These are phyloP conservation scores for Cyanocitta stelleri DNA, from an alignment of 2,113 vertebrate genomes.

Conservation along the genomic window DNA sequence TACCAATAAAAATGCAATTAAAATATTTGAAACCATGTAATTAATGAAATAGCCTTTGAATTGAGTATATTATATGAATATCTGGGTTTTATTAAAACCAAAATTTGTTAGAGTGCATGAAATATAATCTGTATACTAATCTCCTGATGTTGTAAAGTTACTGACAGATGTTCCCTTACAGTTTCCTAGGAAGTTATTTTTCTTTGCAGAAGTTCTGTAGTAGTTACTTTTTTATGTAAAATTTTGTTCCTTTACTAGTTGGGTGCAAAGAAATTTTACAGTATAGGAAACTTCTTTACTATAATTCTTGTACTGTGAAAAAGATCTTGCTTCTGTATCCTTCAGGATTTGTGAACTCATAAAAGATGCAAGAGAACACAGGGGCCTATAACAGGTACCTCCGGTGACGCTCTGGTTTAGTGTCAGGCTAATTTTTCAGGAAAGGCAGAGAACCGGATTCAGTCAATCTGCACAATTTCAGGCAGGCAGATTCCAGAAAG, in stretches of 20 bases:
- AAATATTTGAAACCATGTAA: conserved; percentile 7
- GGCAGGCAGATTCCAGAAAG: neutral
- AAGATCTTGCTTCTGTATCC: neutral
- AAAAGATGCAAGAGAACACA: neutral
- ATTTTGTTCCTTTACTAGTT: neutral
- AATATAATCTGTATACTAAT: neutral
- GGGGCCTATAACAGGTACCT: neutral
- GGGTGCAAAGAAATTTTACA: neutral
- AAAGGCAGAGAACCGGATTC: neutral
- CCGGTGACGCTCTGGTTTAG: neutral
- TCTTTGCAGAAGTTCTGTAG: neutral
- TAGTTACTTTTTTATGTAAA: neutral
- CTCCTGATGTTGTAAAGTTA: neutral
- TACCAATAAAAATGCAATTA: conserved; percentile 14
- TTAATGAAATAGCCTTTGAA: neutral
- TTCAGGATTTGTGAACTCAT: neutral
- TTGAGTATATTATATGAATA: neutral
- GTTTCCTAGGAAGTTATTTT: neutral
- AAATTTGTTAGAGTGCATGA: neutral
- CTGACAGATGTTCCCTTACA: neutral
- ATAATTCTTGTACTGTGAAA: neutral
- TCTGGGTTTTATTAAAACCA: neutral
- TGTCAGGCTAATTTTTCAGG: neutral
- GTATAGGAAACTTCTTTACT: neutral
- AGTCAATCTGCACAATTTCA: neutral